A percentile compares a stretch with the other conserved stretches of the same genome.
These are phyloP conservation scores for Hemichromis elongatus DNA, from an alignment of 2,113 vertebrate genomes.

Conservation along the genomic window DNA sequence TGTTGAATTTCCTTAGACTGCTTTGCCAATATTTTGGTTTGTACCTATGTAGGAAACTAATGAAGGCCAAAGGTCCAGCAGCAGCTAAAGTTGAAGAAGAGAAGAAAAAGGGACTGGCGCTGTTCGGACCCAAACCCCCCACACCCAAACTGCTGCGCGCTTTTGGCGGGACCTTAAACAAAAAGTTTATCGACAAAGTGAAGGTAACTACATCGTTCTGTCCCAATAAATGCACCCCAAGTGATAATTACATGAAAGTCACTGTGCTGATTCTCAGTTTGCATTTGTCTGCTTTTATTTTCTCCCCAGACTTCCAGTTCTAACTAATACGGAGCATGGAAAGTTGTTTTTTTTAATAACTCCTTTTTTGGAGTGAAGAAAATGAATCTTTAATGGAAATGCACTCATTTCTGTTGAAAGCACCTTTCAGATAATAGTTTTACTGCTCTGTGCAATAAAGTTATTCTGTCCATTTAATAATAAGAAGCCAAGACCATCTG, in stretches of 20 bases:
- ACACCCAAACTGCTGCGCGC: slow-evolving; percentile 83
- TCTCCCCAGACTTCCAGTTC: not conserved
- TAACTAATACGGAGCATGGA: not conserved
- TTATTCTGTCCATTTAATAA: not conserved
- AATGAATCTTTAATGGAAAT: not conserved
- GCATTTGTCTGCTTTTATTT: not conserved
- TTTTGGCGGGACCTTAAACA: slow-evolving; percentile 58
- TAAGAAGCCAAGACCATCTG: not conserved
- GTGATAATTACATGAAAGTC: not conserved
- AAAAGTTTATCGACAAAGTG: slow-evolving; percentile 27
- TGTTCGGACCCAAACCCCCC: slow-evolving; percentile 74
- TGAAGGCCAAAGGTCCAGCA: slow-evolving; percentile 80
- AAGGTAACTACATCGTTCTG: slow-evolving; percentile 44
- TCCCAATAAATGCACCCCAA: not conserved
- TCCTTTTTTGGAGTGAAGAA: slow-evolving; percentile 49
- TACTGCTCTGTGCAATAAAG: not conserved
- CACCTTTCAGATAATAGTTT: not conserved
- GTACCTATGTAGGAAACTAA: slow-evolving; percentile 73
- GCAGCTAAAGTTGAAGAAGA: slow-evolving; percentile 53
- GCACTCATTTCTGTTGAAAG: not conserved
- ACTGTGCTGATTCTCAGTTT: not conserved
- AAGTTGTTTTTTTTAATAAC: not conserved
- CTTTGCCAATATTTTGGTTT: not conserved
- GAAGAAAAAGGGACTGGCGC: slow-evolving; percentile 70
- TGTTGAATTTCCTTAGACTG: not conserved